Evolutionary conservation across 1,140 invertebrate genomes (phyloP).

Genomic region (Harlomillsia oculata): DNA sequence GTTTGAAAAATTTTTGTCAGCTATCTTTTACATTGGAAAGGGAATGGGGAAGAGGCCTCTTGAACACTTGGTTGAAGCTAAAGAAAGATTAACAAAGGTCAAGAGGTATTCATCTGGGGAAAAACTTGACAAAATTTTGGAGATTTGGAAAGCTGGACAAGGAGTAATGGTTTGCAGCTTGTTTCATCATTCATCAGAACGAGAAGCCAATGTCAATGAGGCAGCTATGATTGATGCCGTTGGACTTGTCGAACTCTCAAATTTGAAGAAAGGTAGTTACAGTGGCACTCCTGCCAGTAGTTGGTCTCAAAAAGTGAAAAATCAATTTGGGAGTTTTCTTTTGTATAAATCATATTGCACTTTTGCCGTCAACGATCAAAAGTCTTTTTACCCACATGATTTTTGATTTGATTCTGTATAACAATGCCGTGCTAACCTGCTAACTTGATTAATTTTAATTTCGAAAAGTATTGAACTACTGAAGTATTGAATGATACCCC

Average conservation of each 20-base stretch:
- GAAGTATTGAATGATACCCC: too few species aligned
- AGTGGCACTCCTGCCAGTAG: not conserved
- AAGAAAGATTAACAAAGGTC: not conserved
- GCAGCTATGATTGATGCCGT: slow-evolving; percentile 35
- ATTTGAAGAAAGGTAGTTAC: slow-evolving; percentile 32
- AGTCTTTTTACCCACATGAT: slow-evolving; percentile 24
- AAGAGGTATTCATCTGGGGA: not conserved
- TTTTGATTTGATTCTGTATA: slow-evolving; percentile 14
- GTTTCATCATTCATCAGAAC: slow-evolving; percentile 27
- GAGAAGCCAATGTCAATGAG: slow-evolving; percentile 33
- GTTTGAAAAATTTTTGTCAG: slow-evolving; percentile 29
- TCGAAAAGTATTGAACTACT: too few species aligned
- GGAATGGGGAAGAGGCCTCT: slow-evolving; percentile 29
- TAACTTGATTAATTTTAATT: too few species aligned
- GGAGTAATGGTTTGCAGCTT: slow-evolving; percentile 21
- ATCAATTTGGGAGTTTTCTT: slow-evolving; percentile 30
- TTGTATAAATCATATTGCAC: slow-evolving; percentile 23
- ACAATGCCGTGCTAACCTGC: not conserved
- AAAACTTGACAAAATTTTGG: slow-evolving; percentile 27
- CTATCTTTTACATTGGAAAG: slow-evolving; percentile 35
- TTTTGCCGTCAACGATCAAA: slow-evolving; percentile 26
- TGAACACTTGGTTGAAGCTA: slow-evolving; percentile 28
- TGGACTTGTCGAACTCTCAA: slow-evolving; percentile 22
- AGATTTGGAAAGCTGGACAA: slow-evolving; percentile 30
- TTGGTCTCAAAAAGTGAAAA: slow-evolving; percentile 29